phyloP scores from a whole-genome alignment of 2,797 vertebrate genomes.

The Peromyscus eremicus region DNA sequence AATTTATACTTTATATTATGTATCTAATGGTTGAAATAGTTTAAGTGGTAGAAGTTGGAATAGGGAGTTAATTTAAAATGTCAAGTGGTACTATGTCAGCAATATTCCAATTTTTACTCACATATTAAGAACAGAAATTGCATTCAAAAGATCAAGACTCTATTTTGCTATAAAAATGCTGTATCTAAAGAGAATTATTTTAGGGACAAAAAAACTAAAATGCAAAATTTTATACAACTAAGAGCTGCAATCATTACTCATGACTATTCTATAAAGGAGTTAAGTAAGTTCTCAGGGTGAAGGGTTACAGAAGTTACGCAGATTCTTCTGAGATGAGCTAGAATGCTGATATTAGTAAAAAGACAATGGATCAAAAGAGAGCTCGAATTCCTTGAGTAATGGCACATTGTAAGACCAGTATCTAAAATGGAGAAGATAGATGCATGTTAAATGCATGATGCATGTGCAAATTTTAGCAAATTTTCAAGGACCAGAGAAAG shows the following conservation, averaged over 20 bases:
- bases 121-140: background rate
- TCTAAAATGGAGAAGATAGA: background rate
- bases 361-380: background rate
- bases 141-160: background rate
- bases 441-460: background rate
- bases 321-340: conserved; percentile 32
- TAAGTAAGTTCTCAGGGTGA: conserved; percentile 39
- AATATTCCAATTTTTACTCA: background rate
- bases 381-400: background rate
- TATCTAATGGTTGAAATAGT: background rate
- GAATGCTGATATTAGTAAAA: conserved; percentile 1
- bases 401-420: background rate
- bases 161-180: conserved; percentile 32
- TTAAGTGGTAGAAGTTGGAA: background rate
- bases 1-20: conserved; percentile 19
- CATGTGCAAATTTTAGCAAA: background rate
- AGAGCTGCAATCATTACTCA: conserved; percentile 69
- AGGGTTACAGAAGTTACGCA: background rate
- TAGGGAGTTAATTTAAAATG: background rate
- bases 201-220: conserved; percentile 35
- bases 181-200: conserved; percentile 45
- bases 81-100: background rate
- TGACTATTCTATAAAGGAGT: conserved; percentile 14
- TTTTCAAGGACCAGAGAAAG: background rate
- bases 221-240: conserved; percentile 13